phyloP scores from a whole-genome alignment of 2,888 invertebrate genomes.

The Oscheius sp. region DNA sequence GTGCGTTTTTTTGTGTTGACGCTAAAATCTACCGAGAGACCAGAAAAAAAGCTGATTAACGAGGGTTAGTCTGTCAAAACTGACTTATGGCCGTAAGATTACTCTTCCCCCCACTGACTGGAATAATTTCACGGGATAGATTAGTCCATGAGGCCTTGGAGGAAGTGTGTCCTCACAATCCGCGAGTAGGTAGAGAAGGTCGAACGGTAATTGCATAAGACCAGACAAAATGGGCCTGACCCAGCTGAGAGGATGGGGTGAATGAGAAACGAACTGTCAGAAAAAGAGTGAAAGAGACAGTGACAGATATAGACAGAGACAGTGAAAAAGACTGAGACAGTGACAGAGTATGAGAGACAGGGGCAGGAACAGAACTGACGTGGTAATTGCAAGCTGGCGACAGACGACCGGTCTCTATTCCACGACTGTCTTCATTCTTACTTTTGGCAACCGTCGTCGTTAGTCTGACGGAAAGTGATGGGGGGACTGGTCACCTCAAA shows the following conservation, averaged over 20 bases:
- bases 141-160: conserved; percentile 21
- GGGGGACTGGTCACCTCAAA: no score
- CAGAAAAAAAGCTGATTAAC: no score
- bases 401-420: neutral
- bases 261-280: neutral
- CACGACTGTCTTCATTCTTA: no score
- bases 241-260: neutral
- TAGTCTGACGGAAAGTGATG: no score
- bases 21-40: no score
- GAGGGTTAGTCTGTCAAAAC: no score
- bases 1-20: no score
- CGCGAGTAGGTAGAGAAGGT: conserved; percentile 1
- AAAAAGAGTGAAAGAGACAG: neutral
- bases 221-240: neutral
- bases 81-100: no score
- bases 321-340: neutral
- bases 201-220: conserved; percentile 19
- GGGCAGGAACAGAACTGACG: neutral
- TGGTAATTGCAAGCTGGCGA: conserved; percentile 17
- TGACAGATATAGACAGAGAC: neutral
- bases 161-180: conserved; percentile 24
- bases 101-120: no score
- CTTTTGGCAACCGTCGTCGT: no score
- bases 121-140: neutral
- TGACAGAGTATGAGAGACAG: no score